phyloP scores from a whole-genome alignment of 1,140 invertebrate genomes.

The Pararge aegeria region DNA sequence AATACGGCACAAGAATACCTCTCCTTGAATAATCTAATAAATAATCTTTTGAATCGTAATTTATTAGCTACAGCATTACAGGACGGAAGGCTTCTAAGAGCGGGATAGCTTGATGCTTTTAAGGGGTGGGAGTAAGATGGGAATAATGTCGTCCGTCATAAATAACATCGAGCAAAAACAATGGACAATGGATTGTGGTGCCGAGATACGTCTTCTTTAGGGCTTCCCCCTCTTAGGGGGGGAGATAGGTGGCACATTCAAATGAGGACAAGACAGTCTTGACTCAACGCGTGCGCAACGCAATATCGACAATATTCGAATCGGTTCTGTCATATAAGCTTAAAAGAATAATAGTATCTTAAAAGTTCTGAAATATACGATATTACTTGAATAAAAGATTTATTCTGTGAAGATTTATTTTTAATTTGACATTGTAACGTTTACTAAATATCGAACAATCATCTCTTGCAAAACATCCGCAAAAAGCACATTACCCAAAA shows the following conservation, averaged over 20 bases:
- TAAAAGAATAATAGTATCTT: too few species aligned
- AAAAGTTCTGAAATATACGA: too few species aligned
- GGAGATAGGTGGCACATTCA: constrained; percentile 31
- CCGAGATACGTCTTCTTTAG: constrained; percentile 77
- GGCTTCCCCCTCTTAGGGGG: constrained; percentile 35
- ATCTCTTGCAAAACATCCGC: too few species aligned
- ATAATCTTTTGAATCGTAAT: constrained; percentile 74
- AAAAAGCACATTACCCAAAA: too few species aligned
- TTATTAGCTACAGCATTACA: constrained; percentile 70
- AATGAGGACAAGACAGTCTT: constrained; percentile 39
- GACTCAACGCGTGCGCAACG: constrained; percentile 60
- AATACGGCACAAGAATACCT: constrained; percentile 67
- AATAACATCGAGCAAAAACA: constrained; percentile 76
- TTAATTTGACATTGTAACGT: too few species aligned
- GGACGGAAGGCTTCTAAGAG: constrained; percentile 61
- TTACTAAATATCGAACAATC: too few species aligned
- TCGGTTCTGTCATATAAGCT: too few species aligned
- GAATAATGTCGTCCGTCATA: constrained; percentile 68
- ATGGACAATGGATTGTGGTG: constrained; percentile 76
- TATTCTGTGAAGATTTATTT: too few species aligned
- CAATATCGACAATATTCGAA: background rate
- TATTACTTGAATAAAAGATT: too few species aligned
- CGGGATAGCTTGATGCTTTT: constrained; percentile 27
- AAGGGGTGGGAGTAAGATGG: constrained; percentile 41
- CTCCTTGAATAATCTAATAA: constrained; percentile 78